A percentile compares a stretch with the other conserved stretches of the same genome.
Conservation (phyloP, 1,140 invertebrate genomes). For the Drosophila obscura region DNA sequence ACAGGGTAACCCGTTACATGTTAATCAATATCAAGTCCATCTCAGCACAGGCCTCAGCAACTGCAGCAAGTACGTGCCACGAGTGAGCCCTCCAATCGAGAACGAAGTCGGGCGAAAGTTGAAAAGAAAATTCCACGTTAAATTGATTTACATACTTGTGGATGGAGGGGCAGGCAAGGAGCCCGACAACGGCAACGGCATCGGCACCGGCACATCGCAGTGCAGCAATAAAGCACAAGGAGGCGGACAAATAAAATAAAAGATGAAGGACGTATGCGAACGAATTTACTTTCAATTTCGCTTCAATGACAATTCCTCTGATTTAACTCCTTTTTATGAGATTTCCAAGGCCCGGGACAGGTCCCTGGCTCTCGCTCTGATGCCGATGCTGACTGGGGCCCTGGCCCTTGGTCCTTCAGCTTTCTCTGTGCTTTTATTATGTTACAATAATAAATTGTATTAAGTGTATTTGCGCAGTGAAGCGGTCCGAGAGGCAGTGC, state of each 20-base stretch:
- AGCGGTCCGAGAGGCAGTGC: conserved; percentile 9
- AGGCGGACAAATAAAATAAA: conserved; percentile 7
- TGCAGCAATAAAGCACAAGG: conserved; percentile 43
- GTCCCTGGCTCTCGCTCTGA: too few relatives aligned
- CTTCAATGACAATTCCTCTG: conserved; percentile 52
- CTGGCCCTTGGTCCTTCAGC: conserved; percentile 16
- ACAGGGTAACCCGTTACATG: too few relatives aligned
- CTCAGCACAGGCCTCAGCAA: background rate
- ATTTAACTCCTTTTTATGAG: conserved; percentile 64
- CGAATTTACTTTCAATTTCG: conserved; percentile 61
- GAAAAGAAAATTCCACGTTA: conserved; percentile 48
- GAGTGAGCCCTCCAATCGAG: conserved; percentile 2
- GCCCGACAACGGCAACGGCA: background rate
- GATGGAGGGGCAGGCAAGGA: background rate
- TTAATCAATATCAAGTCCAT: conserved; percentile 19
- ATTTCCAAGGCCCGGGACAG: conserved; percentile 3
- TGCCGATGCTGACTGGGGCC: too few relatives aligned
- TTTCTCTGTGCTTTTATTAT: conserved; percentile 46
- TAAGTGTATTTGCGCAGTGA: conserved; percentile 46
- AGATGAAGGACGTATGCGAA: conserved; percentile 15
- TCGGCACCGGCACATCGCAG: background rate
- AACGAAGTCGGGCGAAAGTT: conserved; percentile 13
- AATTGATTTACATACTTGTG: conserved; percentile 65
- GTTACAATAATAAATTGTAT: conserved; percentile 68
- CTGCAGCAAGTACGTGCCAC: conserved; percentile 32